Base-by-base conservation (phyloP, 2,888 invertebrate species). In the Alloplasta piceator region DNA sequence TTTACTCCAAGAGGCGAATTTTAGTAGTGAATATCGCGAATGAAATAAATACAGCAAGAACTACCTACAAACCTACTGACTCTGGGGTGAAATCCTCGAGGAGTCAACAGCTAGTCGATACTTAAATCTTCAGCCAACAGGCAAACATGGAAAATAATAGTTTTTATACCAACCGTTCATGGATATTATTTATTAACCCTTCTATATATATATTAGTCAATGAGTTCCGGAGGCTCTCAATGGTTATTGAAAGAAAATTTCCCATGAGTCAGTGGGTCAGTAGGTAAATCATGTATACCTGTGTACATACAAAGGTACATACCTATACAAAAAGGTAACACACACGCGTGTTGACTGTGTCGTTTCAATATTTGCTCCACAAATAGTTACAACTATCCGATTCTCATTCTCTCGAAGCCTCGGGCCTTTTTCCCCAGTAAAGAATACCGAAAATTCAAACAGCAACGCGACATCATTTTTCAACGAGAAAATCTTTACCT, bases 1-100 rank as follows among this genome's bases (percentile, higher is more conserved):
- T 26, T 26, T 26, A 26, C 26, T 26, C 26, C 3, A 3, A 26
- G 3, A 26, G 26, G 26, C 26, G 26, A 26, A 26, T 26, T 26
- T 26, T 26, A 26, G 26, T 26, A 26, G 26, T 26, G 26, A 26
- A 26, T 26, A 26, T 26, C 3, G 1, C 26, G 26, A 26, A 26
- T 26, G 26, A 26, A 26, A 26, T 3, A 26, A 26, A 26, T 71
- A 46, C 38, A 6, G 60, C 48, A 48, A 48, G 46, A 76, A 56
- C 72, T 63, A 68, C 68, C 68, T 56, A 80, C 63, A 68, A 58
- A 80, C 73, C 80, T 64, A 73, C 41, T 77, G 76, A 80, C 56
- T 80, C 80, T 67, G 56, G 76, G 63, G 55, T 26, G 26, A 68
- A 68, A 66, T 43, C 52, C 36, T 67, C 41, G 50, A 9, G 4